Evolutionary conservation across 2,797 vertebrate genomes (phyloP), one percentile per base, ranked within the genome.

Genomic region (Phrynocephalus forsythii): DNA sequence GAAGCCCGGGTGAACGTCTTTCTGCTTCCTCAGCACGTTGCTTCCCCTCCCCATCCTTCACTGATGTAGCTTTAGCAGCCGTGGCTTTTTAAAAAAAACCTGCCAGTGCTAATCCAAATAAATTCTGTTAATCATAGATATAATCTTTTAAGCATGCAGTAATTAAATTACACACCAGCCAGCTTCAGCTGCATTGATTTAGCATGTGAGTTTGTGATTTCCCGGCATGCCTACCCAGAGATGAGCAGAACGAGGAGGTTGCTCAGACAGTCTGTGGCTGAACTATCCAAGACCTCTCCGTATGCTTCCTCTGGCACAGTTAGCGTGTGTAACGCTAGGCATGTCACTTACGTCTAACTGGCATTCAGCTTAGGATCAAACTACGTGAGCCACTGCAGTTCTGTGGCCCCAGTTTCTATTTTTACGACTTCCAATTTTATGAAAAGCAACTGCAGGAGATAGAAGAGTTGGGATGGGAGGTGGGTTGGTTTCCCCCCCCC

Each of bases 71-170:
- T 84, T 93, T 90, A 92, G 92, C 94, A 91, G 91, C 84, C 28
- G 87, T 87, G 92, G 94, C 4, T 10, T 9, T 2, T 2, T 4
- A 60, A 60, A 92, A 90, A 90, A 92, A 93, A 90, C 79, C 95
- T 91, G 92, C 91, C 92, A 33, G 78, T 4, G 50, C 91, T 95
- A 95, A 95, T 95, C 94, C 95, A 92, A 75, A 92, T 88, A 93
- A 95, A 95, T 93, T 93, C 95, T 94, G 88, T 91, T 94, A 95
- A 95, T 95, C 94, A 1, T 22, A 85, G 90, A 60, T 95, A 94
- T 95, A 94, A 95, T 95, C 95, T 95, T 79, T 90, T 94, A 90
- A 95, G 92, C 91, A 0, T 22, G 81, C 0, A 0, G 89, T 95
- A 95, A 95, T 95, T 94, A 94, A 95, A 95, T 95, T 93, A 93